Percentiles rank a stretch among this genome's conserved stretches.
These are phyloP conservation scores for Eleginops maclovinus DNA, from an alignment of 2,113 vertebrate genomes.

Conservation along the genomic window DNA sequence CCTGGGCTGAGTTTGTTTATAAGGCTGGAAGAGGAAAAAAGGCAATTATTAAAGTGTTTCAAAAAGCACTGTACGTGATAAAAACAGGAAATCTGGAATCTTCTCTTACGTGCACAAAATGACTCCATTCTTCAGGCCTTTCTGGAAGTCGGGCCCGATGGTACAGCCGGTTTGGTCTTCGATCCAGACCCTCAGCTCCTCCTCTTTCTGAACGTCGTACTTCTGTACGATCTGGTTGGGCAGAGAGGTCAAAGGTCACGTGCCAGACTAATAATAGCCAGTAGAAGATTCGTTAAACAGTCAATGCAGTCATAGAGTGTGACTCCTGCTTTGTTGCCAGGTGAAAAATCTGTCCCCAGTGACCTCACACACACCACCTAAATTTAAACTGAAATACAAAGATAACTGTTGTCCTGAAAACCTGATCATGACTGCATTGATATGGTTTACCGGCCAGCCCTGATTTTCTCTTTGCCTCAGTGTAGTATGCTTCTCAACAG, in stretches of 20 bases:
- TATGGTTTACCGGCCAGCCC: constrained; percentile 32
- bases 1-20: constrained; percentile 91
- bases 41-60: background rate
- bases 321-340: background rate
- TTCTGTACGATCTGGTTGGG: constrained; percentile 91
- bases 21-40: constrained; percentile 80
- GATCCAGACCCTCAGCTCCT: constrained; percentile 91
- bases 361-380: background rate
- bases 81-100: background rate
- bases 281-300: background rate
- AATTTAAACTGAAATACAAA: background rate
- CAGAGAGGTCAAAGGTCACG: constrained; percentile 37
- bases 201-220: constrained; percentile 92
- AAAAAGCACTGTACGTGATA: background rate
- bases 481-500: constrained; percentile 3
- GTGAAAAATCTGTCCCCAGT: background rate
- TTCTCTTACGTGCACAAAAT: constrained; percentile 92
- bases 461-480: background rate
- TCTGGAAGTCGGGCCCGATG: constrained; percentile 93
- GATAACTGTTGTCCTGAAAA: background rate
- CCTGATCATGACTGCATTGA: constrained; percentile 29
- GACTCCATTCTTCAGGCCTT: constrained; percentile 90
- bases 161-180: constrained; percentile 86
- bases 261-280: background rate
- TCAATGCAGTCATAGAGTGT: constrained; percentile 1